Conservation (phyloP, 2,888 invertebrate genomes). For the Leptothorax acervorum region DNA sequence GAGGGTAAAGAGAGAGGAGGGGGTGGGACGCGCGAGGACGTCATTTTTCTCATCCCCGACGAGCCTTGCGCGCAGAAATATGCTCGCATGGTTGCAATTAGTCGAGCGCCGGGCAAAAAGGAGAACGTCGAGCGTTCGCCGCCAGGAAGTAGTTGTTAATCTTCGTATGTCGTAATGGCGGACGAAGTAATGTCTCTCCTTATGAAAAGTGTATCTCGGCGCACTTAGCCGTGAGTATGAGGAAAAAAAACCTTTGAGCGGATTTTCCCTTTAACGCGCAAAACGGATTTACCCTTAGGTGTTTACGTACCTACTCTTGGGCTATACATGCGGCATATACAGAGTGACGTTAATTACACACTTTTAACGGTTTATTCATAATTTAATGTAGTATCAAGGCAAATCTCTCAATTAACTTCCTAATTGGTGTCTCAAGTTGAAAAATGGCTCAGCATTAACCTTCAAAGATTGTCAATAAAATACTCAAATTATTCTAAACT, state of each 20-base stretch:
- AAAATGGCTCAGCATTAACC: background rate
- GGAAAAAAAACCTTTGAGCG: conserved; percentile 29
- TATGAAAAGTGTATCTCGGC: conserved; percentile 69
- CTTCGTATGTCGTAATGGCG: conserved; percentile 72
- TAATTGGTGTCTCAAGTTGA: background rate
- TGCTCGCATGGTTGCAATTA: conserved; percentile 76
- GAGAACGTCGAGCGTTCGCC: conserved; percentile 68
- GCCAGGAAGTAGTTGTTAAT: conserved; percentile 74
- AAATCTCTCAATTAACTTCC: background rate
- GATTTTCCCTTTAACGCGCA: conserved; percentile 37
- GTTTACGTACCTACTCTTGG: background rate
- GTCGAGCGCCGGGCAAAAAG: conserved; percentile 72
- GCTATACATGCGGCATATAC: background rate
- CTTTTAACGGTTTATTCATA: conserved; percentile 10
- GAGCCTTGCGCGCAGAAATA: conserved; percentile 66
- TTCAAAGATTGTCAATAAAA: background rate
- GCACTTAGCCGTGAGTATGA: conserved; percentile 18
- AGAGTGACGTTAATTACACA: conserved; percentile 13
- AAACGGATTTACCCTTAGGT: conserved; percentile 16
- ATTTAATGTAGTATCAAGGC: background rate
- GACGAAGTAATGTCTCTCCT: conserved; percentile 68
- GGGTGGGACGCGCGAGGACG: conserved; percentile 43
- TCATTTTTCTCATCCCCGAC: conserved; percentile 72
- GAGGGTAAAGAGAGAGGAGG: background rate
- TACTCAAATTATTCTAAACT: background rate